Evolutionary conservation across 2,113 vertebrate species (phyloP).

Genomic region (Chitala chitala): DNA sequence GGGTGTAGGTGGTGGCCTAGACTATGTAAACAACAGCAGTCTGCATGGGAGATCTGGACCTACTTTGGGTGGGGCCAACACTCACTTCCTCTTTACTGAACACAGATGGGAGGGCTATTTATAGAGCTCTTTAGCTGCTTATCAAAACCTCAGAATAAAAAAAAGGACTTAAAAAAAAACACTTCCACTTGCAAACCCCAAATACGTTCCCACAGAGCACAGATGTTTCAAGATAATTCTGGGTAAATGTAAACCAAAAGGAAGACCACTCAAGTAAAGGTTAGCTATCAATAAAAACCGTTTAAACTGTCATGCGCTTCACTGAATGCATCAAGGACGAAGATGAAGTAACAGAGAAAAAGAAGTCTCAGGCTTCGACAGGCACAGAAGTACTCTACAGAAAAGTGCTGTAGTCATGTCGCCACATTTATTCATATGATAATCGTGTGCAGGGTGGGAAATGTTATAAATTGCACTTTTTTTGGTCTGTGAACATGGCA

Average conservation of each 20-base stretch:
- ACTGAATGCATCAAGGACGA: background rate
- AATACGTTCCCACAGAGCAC: constrained; percentile 38
- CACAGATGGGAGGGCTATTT: constrained; percentile 27
- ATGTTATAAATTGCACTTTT: background rate
- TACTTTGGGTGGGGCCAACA: background rate
- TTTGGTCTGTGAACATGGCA: background rate
- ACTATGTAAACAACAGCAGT: background rate
- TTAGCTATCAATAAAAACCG: constrained; percentile 3
- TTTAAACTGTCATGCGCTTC: background rate
- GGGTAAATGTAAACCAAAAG: constrained; percentile 17
- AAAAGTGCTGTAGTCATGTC: constrained; percentile 5
- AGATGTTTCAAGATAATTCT: constrained; percentile 38
- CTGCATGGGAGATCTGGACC: background rate
- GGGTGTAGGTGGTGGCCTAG: background rate
- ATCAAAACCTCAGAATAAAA: constrained; percentile 23
- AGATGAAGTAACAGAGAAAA: background rate
- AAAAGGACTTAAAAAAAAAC: background rate
- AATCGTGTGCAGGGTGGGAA: background rate
- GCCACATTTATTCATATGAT: constrained; percentile 5
- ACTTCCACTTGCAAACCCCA: constrained; percentile 20
- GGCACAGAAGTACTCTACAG: background rate
- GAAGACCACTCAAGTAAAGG: constrained; percentile 21
- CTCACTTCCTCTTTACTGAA: background rate
- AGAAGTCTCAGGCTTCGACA: background rate
- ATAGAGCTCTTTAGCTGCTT: constrained; percentile 26